Conservation (phyloP, 2,797 vertebrate genomes). For the Rhinella marina region DNA sequence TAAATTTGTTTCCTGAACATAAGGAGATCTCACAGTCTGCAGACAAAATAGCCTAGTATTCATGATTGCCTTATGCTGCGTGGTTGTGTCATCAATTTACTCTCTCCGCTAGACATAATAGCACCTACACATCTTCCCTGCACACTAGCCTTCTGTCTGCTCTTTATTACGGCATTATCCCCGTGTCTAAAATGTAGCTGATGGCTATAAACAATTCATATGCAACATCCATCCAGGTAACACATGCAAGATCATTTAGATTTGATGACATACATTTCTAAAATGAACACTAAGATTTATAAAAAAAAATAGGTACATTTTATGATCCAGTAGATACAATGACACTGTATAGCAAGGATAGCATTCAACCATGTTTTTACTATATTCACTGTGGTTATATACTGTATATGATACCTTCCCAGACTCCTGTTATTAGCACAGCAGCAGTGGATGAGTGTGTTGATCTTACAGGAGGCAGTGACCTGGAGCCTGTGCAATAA, state of each 20-base stretch:
- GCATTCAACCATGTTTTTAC: background rate
- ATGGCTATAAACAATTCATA: background rate
- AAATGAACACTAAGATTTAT: too few species aligned
- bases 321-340: too few species aligned
- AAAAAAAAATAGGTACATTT: too few species aligned
- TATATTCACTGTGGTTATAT: background rate
- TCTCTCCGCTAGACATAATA: constrained; percentile 22
- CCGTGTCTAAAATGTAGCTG: background rate
- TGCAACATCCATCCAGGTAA: background rate
- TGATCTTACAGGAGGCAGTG: background rate
- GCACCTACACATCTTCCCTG: background rate
- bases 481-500: background rate
- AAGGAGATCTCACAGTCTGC: background rate
- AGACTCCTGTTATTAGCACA: background rate
- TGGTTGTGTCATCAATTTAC: constrained; percentile 13
- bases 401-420: too few species aligned
- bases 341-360: background rate
- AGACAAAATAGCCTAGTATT: constrained; percentile 9
- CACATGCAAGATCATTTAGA: background rate
- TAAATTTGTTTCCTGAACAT: background rate
- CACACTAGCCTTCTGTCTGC: background rate
- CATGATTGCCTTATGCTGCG: constrained; percentile 9
- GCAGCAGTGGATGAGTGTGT: background rate
- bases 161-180: constrained; percentile 7
- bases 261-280: too few species aligned